A percentile compares a stretch with the other conserved stretches of the same genome.
These are phyloP conservation scores for Brachionus sp. DNA, from an alignment of 1,140 invertebrate genomes.

Conservation along the genomic window DNA sequence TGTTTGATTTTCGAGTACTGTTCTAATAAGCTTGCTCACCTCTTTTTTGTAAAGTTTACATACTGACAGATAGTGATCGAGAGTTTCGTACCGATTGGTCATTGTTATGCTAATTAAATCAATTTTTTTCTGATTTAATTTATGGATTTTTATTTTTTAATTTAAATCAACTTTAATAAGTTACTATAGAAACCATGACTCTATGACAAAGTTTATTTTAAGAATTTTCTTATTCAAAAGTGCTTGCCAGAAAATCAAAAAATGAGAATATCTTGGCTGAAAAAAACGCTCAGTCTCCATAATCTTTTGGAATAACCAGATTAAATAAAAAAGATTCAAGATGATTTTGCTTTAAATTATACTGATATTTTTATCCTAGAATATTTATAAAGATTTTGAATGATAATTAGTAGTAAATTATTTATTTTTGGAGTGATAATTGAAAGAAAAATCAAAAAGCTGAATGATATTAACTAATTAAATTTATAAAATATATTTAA, in stretches of 20 bases:
- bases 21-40: slow-evolving; percentile 7
- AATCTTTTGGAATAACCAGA: too few relatives aligned
- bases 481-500: too few relatives aligned
- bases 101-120: background rate
- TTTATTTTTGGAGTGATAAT: too few relatives aligned
- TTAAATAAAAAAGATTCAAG: too few relatives aligned
- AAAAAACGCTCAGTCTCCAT: too few relatives aligned
- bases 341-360: too few relatives aligned
- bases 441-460: too few relatives aligned
- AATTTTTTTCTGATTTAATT: background rate
- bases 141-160: background rate
- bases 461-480: too few relatives aligned
- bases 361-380: too few relatives aligned
- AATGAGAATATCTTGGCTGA: background rate
- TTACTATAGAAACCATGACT: background rate
- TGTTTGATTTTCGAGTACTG: background rate
- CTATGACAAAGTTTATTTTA: background rate
- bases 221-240: background rate
- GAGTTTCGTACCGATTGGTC: slow-evolving; percentile 28
- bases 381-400: too few relatives aligned
- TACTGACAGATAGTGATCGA: slow-evolving; percentile 24
- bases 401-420: too few relatives aligned
- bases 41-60: slow-evolving; percentile 44
- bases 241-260: background rate
- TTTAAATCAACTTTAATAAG: background rate